phyloP scores from a whole-genome alignment of 2,888 invertebrate genomes.

The Aelia acuminata region DNA sequence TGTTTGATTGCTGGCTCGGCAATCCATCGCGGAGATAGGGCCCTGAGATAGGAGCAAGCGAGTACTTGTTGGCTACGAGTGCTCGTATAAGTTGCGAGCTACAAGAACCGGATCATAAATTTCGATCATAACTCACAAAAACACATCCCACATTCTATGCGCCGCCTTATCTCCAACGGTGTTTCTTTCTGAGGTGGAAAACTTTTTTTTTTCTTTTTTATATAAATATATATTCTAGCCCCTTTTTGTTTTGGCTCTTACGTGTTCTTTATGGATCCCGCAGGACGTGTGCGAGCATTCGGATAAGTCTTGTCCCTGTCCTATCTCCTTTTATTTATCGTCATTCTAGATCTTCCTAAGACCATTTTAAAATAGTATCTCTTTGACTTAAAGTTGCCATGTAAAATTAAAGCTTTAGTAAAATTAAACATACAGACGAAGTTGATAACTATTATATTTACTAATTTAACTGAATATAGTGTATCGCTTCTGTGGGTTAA shows the following conservation, averaged over 20 bases:
- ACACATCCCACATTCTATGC: slow-evolving; percentile 39
- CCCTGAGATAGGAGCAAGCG: neutral
- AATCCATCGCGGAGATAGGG: neutral
- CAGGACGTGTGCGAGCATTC: slow-evolving; percentile 1
- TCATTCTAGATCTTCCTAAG: neutral
- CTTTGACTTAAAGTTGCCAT: neutral
- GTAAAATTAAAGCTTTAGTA: neutral
- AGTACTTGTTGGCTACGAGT: neutral
- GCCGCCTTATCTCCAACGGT: neutral
- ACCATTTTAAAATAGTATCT: neutral
- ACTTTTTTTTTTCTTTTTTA: neutral
- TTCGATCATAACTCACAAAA: slow-evolving; percentile 21
- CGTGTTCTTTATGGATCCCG: slow-evolving; percentile 33
- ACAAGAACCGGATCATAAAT: slow-evolving; percentile 7
- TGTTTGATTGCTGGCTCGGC: neutral
- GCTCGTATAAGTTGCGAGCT: slow-evolving; percentile 25
- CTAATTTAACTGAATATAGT: too few relatives aligned
- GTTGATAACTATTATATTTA: too few relatives aligned
- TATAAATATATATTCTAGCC: slow-evolving; percentile 22
- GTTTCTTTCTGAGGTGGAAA: slow-evolving; percentile 41
- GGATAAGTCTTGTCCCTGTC: neutral
- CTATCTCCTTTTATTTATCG: slow-evolving; percentile 9
- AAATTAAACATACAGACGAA: too few relatives aligned
- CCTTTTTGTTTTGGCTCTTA: slow-evolving; percentile 12
- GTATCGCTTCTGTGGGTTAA: too few relatives aligned